Percentiles rank a stretch among this genome's conserved stretches.
phyloP scores from a whole-genome alignment of 2,888 invertebrate species.

The Tetrapedia diversipes region DNA sequence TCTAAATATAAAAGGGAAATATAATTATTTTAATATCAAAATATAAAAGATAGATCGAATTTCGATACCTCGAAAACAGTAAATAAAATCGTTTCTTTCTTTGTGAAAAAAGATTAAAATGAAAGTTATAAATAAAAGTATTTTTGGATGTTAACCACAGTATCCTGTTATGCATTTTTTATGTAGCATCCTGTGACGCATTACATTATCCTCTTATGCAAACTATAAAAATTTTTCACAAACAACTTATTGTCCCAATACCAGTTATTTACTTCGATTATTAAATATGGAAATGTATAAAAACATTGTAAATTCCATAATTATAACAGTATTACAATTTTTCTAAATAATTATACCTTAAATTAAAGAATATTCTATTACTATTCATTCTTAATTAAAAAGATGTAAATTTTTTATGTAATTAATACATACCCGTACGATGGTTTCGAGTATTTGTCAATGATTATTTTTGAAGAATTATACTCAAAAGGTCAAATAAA shows the following conservation, averaged over 20 bases:
- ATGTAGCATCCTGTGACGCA: no score
- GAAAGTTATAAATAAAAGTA: background rate
- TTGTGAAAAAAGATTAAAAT: background rate
- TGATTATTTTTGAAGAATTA: no score
- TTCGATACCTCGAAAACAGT: background rate
- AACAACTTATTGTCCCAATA: slow-evolving; percentile 5
- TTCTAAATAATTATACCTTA: no score
- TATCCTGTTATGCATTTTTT: slow-evolving; percentile 37
- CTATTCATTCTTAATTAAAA: no score
- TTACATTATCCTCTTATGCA: background rate
- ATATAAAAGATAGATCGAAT: background rate
- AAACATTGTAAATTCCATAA: background rate
- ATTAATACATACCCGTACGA: no score
- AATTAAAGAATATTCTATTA: no score
- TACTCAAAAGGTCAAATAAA: no score
- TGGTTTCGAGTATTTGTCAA: no score
- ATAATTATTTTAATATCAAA: background rate
- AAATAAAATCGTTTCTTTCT: background rate
- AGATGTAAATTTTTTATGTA: no score
- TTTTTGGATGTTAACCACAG: slow-evolving; percentile 20
- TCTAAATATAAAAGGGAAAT: background rate
- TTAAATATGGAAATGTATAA: background rate
- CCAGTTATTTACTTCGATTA: background rate
- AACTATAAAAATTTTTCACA: background rate
- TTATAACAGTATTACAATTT: no score